Conservation (phyloP, 2,888 invertebrate species). For the Netelia fuscicornis region DNA sequence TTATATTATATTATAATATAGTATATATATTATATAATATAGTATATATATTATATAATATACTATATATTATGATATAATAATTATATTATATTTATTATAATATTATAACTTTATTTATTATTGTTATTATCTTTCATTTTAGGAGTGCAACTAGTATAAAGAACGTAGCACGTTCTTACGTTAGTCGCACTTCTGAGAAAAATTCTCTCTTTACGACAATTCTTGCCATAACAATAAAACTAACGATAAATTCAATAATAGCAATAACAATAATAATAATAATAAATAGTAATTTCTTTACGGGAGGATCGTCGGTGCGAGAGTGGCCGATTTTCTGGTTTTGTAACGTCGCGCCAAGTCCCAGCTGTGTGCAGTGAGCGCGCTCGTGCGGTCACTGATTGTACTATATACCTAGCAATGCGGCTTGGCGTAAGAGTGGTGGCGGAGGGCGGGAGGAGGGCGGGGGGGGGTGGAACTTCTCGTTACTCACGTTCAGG, state of each 20-base stretch:
- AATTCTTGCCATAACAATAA: no score
- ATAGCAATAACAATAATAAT: background rate
- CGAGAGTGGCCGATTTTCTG: slow-evolving; percentile 65
- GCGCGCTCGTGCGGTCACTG: background rate
- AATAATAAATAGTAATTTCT: slow-evolving; percentile 18
- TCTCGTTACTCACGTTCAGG: slow-evolving; percentile 81
- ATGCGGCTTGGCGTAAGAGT: background rate
- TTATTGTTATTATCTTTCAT: no score
- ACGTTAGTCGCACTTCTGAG: no score
- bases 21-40: no score
- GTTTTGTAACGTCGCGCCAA: slow-evolving; percentile 64
- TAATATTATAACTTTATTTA: no score
- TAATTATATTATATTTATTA: no score
- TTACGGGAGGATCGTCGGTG: background rate
- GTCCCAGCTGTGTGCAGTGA: slow-evolving; percentile 54
- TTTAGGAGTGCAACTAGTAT: no score
- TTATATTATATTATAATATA: no score
- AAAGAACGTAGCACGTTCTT: no score
- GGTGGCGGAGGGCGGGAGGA: background rate
- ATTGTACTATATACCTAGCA: background rate
- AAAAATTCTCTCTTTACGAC: no score
- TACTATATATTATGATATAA: no score
- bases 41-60: no score
- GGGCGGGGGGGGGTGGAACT: background rate
- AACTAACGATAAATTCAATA: background rate